Base-by-base conservation (phyloP, 2,113 vertebrate species). In the Corythoichthys intestinalis region DNA sequence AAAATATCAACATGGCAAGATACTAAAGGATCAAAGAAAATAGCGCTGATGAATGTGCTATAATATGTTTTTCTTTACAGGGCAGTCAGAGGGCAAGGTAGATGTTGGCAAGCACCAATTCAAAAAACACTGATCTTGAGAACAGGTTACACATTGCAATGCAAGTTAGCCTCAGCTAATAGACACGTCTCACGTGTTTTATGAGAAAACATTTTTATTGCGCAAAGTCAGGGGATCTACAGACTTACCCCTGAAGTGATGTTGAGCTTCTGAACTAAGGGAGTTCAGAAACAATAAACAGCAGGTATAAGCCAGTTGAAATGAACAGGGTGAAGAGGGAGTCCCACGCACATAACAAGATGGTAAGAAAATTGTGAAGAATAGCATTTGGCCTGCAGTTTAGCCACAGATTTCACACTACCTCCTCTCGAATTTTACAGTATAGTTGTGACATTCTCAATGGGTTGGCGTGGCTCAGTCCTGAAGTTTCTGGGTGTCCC, bases 161-260 rank as follows among this genome's bases (percentile, higher is more conserved):
- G 41, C 3, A 61, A 20, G 60, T 28, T 13, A 46, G 20, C 44
- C 11, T 2, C 13, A 73, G 73, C 47, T 75, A 7, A 68, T 54
- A 84, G 73, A 79, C 48, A 48, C 72, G 66, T 20, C 5, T 64
- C 39, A 34, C 1, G 4, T 69, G 70, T 84, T 87, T 86, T 77
- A 56, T 59, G 11, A 76, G 53, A 84, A 82, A 83, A 77, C 52
- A 68, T 69, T 74, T 80, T 65, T 47, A 70, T 41, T 69, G 47
- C 75, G 59, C 49, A 67, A 70, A 79, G 20, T 59, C 72, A 6
- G 46, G 65, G 54, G 77, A 80, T 85, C 73, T 81, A 48, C 54
- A 62, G 2, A 3, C 20, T 72, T 73, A 74, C 13, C 56, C 11
- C 60, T 3, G 39, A 17, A 65, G 68, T 60, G 48, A 66, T 46